These are phyloP conservation scores for Malacosoma neustria DNA, from an alignment of 2,888 invertebrate species.

Conservation along the genomic window DNA sequence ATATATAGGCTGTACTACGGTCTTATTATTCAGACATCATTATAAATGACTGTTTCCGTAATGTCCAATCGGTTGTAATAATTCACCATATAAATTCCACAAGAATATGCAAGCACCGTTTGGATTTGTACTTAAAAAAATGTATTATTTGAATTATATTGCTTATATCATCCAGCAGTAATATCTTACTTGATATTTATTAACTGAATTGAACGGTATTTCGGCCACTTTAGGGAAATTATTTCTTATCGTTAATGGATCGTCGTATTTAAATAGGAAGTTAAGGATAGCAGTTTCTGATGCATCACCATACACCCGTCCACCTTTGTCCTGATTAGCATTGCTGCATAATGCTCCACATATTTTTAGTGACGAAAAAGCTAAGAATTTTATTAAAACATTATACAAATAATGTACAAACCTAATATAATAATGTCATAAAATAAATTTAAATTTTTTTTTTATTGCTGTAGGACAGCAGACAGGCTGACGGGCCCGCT, in stretches of 20 bases:
- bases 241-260: conserved; percentile 83
- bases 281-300: conserved; percentile 93
- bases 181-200: conserved; percentile 86
- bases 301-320: conserved; percentile 89
- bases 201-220: conserved; percentile 94
- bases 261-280: conserved; percentile 78
- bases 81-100: too few relatives aligned
- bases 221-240: conserved; percentile 90
- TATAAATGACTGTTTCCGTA: too few relatives aligned
- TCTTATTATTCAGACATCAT: too few relatives aligned
- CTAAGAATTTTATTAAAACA: too few relatives aligned
- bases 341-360: conserved; percentile 97
- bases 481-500: too few relatives aligned
- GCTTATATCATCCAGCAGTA: too few relatives aligned
- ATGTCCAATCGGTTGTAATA: too few relatives aligned
- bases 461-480: too few relatives aligned
- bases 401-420: too few relatives aligned
- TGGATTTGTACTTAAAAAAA: background rate
- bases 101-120: background rate
- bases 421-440: too few relatives aligned
- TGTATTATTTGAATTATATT: background rate
- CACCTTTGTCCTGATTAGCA: conserved; percentile 90
- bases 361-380: conserved; percentile 86
- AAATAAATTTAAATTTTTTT: too few relatives aligned
- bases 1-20: too few relatives aligned